Base-by-base conservation (phyloP, 2,113 vertebrate species). In the Petromus typicus region DNA sequence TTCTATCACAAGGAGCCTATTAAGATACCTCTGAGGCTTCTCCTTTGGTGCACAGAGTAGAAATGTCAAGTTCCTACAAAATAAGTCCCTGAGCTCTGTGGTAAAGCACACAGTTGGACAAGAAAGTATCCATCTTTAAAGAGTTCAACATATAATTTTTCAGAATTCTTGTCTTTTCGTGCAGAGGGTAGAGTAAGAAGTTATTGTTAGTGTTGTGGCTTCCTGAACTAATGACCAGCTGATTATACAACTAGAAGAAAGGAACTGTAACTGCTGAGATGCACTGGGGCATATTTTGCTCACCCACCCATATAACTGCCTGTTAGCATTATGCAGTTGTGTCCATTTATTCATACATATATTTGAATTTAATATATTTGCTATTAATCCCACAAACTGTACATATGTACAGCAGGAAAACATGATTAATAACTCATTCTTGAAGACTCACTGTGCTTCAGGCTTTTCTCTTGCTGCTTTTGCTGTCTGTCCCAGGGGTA, bases 321-420 rank as follows among this genome's bases (percentile, higher is more conserved):
- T 78, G n/a, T 69, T 73, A 48, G 40, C 79, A 92, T 34, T 48
- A 69, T 48, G 17, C 22, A 89, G 63, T 63, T 63, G 30, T 51
- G 86, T 88, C 76, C 45, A 59, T 78, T 56, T 85, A 94, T 14
- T 73, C 79, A 83, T 69, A 92, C 45, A 86, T 48, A 89, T 34
- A 75, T 95, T 93, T 80, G 22, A 84, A 90, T 37, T 86, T 89
- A 59, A 84, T 86, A 79, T 54, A 90, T 84, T 34, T 90, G 51
- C n/a, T 88, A 48, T 82, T 86, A 83, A 95, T 82, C 56, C 56
- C 61, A 80, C 59, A 82, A 90, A 92, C 45, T 32, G 0, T 7
- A 69, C 3, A 37, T 25, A 69, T 17, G 34, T 25, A 80, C 30
- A 43, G 43, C 71, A 91, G 79, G 71, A 85, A 90, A 92, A 67